phyloP scores from a whole-genome alignment of 2,797 vertebrate genomes.

The Sebastes minor region DNA sequence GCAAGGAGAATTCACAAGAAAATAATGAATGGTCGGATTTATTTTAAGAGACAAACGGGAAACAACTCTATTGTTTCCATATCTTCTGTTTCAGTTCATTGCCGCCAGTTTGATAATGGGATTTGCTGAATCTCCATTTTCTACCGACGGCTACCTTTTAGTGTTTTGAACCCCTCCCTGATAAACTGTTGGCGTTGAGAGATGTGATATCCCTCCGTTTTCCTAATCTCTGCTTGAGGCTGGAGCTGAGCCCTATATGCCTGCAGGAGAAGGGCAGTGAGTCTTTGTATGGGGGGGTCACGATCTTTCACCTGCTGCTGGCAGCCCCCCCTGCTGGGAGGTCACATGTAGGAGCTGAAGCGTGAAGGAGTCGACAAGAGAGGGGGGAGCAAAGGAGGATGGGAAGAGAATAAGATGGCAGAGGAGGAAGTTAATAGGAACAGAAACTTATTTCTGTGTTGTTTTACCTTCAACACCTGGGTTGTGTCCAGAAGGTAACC shows the following conservation, averaged over 20 bases:
- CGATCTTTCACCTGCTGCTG: constrained; percentile 75
- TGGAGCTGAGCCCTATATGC: constrained; percentile 24
- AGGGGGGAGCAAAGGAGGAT: constrained; percentile 3
- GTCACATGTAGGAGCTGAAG: constrained; percentile 64
- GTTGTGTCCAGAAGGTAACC: too few relatives aligned
- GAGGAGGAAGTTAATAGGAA: not conserved
- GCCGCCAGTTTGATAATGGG: not conserved
- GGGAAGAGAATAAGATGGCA: not conserved
- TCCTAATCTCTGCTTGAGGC: constrained; percentile 48
- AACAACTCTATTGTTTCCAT: not conserved
- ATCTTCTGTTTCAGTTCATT: not conserved
- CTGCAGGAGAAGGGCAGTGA: constrained; percentile 27
- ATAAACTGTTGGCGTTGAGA: constrained; percentile 33
- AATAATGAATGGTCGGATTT: not conserved
- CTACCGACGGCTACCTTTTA: not conserved
- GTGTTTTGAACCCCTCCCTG: constrained; percentile 14
- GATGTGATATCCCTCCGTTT: constrained; percentile 43
- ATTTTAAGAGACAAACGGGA: not conserved
- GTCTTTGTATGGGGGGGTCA: constrained; percentile 63
- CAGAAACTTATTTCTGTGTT: not conserved
- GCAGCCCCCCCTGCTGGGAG: constrained; percentile 52
- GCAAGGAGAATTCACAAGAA: not conserved
- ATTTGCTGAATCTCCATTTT: constrained; percentile 12
- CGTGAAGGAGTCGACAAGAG: constrained; percentile 53
- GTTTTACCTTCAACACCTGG: not conserved